Conservation (phyloP, 2,797 vertebrate genomes). For the Chelmon rostratus region DNA sequence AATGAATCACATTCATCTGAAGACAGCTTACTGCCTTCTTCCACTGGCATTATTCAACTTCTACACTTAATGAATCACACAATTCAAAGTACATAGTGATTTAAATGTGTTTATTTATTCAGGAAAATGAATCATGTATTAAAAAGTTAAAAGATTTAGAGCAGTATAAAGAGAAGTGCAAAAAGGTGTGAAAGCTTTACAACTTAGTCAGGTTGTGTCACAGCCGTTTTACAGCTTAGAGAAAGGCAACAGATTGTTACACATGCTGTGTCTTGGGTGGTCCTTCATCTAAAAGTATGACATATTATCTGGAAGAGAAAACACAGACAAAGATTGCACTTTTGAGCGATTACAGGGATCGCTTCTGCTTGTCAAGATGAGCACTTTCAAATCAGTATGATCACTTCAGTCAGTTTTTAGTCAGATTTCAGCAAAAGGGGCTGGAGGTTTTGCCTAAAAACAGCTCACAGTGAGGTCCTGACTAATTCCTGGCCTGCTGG, state of each 20-base stretch:
- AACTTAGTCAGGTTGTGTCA: conserved; percentile 72
- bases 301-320: conserved; percentile 88
- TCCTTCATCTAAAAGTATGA: conserved; percentile 88
- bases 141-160: conserved; percentile 74
- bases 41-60: conserved; percentile 43
- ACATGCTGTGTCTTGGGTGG: conserved; percentile 75
- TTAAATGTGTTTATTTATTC: conserved; percentile 83
- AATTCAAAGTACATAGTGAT: conserved; percentile 69
- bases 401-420: conserved; percentile 26
- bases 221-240: conserved; percentile 75
- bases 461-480: not conserved
- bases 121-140: conserved; percentile 63
- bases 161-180: conserved; percentile 71
- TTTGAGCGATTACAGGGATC: conserved; percentile 65
- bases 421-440: not conserved
- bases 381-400: conserved; percentile 39
- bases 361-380: conserved; percentile 39
- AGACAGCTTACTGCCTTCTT: conserved; percentile 2
- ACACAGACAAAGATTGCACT: conserved; percentile 80
- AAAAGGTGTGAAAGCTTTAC: conserved; percentile 74
- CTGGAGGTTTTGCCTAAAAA: not conserved
- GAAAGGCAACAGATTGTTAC: conserved; percentile 80
- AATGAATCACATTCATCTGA: not conserved
- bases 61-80: conserved; percentile 74
- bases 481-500: conserved; percentile 5